Percentiles rank a stretch among this genome's conserved stretches.
These are phyloP conservation scores for Standfussiana lucernea DNA, from an alignment of 2,888 invertebrate genomes.

Conservation along the genomic window DNA sequence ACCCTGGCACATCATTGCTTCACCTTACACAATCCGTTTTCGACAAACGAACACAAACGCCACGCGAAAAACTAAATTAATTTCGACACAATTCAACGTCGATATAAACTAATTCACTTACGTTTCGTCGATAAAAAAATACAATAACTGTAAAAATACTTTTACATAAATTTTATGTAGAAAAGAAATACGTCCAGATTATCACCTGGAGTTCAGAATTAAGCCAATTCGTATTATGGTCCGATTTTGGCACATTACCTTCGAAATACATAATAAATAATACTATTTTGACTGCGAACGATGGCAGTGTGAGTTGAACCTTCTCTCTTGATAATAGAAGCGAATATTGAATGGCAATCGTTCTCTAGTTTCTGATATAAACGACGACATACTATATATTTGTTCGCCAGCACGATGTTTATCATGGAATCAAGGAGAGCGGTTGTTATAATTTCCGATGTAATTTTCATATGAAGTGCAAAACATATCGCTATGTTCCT, in stretches of 20 bases:
- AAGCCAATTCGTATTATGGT: slow-evolving; percentile 81
- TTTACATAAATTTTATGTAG: slow-evolving; percentile 69
- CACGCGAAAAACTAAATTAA: slow-evolving; percentile 52
- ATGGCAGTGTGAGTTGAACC: slow-evolving; percentile 63
- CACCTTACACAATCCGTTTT: neutral
- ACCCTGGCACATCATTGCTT: neutral
- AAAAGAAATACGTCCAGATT: slow-evolving; percentile 66
- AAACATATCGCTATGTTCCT: slow-evolving; percentile 58
- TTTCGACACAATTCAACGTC: slow-evolving; percentile 59
- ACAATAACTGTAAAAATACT: slow-evolving; percentile 74
- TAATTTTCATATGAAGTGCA: slow-evolving; percentile 37
- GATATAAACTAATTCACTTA: slow-evolving; percentile 71
- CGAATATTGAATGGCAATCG: slow-evolving; percentile 58
- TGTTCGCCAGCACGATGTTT: slow-evolving; percentile 53
- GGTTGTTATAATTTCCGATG: slow-evolving; percentile 28
- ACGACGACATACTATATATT: slow-evolving; percentile 48
- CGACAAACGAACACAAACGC: slow-evolving; percentile 52
- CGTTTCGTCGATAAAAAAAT: slow-evolving; percentile 75
- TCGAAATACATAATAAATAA: slow-evolving; percentile 82
- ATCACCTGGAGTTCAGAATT: slow-evolving; percentile 73
- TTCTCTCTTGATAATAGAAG: slow-evolving; percentile 42
- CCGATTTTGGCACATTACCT: slow-evolving; percentile 88
- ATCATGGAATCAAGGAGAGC: slow-evolving; percentile 51
- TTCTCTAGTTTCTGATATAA: slow-evolving; percentile 42
- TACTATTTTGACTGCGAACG: slow-evolving; percentile 68